Conservation (phyloP, 1,140 invertebrate genomes). For the Colletes gigas region DNA sequence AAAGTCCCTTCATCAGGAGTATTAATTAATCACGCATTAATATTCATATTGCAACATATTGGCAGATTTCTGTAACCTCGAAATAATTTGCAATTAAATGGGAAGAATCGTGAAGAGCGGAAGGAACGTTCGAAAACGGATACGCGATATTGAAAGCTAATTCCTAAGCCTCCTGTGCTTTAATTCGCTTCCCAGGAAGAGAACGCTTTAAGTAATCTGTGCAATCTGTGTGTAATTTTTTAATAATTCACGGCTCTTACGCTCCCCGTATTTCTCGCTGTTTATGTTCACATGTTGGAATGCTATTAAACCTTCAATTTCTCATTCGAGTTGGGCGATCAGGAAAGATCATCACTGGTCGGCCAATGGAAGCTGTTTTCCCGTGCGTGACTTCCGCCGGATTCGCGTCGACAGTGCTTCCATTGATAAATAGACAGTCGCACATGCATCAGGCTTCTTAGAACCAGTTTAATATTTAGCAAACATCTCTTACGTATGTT, state of each 20-base stretch:
- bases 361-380: conserved; percentile 33
- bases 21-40: too few species aligned
- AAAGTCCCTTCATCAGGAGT: too few species aligned
- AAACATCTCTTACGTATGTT: background rate
- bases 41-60: too few species aligned
- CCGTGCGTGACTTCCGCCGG: conserved; percentile 43
- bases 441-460: background rate
- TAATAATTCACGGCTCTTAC: background rate
- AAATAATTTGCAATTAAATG: background rate
- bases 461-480: background rate
- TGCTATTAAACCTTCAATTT: conserved; percentile 1
- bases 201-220: background rate
- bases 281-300: conserved; percentile 4
- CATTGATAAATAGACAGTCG: conserved; percentile 12
- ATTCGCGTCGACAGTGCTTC: conserved; percentile 34
- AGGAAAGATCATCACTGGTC: conserved; percentile 23
- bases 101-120: background rate
- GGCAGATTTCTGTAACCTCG: background rate
- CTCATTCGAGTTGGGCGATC: background rate
- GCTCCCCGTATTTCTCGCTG: background rate
- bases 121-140: background rate
- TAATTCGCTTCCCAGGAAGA: background rate
- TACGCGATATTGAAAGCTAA: background rate
- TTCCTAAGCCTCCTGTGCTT: background rate
- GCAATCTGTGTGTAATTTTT: background rate